Evolutionary conservation across 2,888 invertebrate genomes (phyloP).

Genomic region (Pegoplata infirma): DNA sequence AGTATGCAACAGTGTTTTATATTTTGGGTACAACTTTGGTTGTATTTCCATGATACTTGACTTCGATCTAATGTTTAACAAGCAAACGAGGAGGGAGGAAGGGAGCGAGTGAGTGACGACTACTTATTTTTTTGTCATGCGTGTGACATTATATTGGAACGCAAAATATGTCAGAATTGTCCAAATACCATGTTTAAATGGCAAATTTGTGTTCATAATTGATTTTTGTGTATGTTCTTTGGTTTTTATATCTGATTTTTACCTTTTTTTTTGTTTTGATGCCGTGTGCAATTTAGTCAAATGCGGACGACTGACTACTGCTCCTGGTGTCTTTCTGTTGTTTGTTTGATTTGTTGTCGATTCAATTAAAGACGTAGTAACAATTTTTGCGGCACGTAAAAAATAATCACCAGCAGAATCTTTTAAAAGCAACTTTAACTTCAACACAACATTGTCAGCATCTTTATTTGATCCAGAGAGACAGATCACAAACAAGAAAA

Average conservation of each 20-base stretch:
- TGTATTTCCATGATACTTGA: constrained; percentile 20
- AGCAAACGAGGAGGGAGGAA: no score
- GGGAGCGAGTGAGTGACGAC: not conserved
- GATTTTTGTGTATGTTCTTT: constrained; percentile 67
- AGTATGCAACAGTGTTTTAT: not conserved
- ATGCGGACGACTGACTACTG: not conserved
- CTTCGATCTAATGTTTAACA: constrained; percentile 15
- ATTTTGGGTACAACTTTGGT: not conserved
- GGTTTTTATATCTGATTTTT: no score
- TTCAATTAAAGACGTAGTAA: constrained; percentile 46
- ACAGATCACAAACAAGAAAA: constrained; percentile 5
- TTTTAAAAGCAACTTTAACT: constrained; percentile 19
- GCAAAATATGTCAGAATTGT: constrained; percentile 75
- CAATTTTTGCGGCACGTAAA: constrained; percentile 43
- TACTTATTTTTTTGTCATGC: constrained; percentile 44
- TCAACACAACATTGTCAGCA: constrained; percentile 54
- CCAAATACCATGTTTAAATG: constrained; percentile 77
- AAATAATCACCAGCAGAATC: constrained; percentile 9
- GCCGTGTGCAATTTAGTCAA: not conserved
- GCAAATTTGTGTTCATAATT: constrained; percentile 77
- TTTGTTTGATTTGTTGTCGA: constrained; percentile 27
- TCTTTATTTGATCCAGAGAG: constrained; percentile 51
- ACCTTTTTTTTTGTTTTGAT: not conserved
- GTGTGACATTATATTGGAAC: constrained; percentile 65
- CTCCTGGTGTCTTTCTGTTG: constrained; percentile 7